Base-by-base conservation (phyloP, 2,797 vertebrate genomes). In the Bradypodion pumilum region DNA sequence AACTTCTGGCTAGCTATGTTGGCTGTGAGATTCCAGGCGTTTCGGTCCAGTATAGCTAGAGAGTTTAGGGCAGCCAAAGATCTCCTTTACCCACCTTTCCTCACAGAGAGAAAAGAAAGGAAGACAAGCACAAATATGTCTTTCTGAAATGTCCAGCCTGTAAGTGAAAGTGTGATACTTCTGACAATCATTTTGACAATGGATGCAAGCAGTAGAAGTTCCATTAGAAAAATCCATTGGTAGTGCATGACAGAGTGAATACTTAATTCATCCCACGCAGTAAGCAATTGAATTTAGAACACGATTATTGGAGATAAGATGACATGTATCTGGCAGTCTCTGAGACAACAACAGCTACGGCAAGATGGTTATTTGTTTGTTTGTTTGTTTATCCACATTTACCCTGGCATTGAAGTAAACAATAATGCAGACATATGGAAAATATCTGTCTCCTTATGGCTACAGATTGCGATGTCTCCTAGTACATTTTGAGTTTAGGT, bases 281-380 rank as follows among this genome's bases (percentile, higher is more conserved):
- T 44, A 29, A 46, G 59, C 44, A 72, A 29, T 72, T 84, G 66
- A 70, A 44, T 84, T 40, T 25, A 74, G 59, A 80, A 74, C 21
- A 60, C 80, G 77, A 74, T 80, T 85, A 66, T 40, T 44, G 49
- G 5, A 80, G 37, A 66, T 49, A 62, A 62, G 40, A 32, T 85
- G 78, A 79, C 69, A 42, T 80, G 80, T 85, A 62, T 60, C 62
- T 56, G 29, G 70, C 69, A 80, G 78, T n/a, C 42, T 63, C 37
- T 78, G 75, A 62, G 62, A 27, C 66, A 59, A 77, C 63, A 72
- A 66, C 62, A 46, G 44, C 15, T 78, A 65, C 23, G 69, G 35
- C 35, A 70, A 23, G 49, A 74, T 44, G 66, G 46, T 56, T 59
- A 60, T n/a, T n/a, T n/a, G n/a, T n/a, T n/a, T n/a, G n/a, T n/a